phyloP scores from a whole-genome alignment of 2,888 invertebrate genomes.

The Lamproptera curius region DNA sequence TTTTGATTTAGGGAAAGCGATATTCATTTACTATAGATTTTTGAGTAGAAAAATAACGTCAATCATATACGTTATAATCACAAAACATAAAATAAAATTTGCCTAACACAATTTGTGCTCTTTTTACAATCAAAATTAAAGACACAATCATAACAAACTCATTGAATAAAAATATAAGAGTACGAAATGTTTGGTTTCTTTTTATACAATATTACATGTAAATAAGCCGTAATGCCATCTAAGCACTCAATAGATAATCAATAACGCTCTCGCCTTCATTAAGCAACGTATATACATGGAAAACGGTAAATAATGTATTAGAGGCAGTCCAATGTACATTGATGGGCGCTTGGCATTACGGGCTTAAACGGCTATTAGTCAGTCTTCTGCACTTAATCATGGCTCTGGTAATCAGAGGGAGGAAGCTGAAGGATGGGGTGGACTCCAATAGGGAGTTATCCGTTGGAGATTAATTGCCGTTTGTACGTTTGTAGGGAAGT shows the following conservation, averaged over 20 bases:
- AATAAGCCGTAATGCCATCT: no score
- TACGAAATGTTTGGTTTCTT: no score
- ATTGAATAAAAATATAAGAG: no score
- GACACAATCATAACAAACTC: no score
- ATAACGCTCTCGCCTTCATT: conserved; percentile 4
- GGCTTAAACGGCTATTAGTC: conserved; percentile 77
- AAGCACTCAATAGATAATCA: conserved; percentile 15
- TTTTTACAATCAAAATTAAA: no score
- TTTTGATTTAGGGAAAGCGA: no score
- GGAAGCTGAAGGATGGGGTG: conserved; percentile 30
- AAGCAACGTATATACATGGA: neutral
- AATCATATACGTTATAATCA: no score
- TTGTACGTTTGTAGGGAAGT: conserved; percentile 57
- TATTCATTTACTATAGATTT: no score
- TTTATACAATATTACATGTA: no score
- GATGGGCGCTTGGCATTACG: conserved; percentile 70
- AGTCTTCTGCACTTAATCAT: conserved; percentile 76
- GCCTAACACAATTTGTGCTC: no score
- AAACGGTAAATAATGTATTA: neutral
- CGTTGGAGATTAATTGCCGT: conserved; percentile 73
- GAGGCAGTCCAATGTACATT: conserved; percentile 61
- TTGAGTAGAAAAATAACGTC: no score
- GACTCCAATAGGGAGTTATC: conserved; percentile 55
- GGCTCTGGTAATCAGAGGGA: conserved; percentile 55
- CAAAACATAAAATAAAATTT: no score